Evolutionary conservation across 2,113 vertebrate genomes (phyloP).

Genomic region (Puffinus mauretanicus): DNA sequence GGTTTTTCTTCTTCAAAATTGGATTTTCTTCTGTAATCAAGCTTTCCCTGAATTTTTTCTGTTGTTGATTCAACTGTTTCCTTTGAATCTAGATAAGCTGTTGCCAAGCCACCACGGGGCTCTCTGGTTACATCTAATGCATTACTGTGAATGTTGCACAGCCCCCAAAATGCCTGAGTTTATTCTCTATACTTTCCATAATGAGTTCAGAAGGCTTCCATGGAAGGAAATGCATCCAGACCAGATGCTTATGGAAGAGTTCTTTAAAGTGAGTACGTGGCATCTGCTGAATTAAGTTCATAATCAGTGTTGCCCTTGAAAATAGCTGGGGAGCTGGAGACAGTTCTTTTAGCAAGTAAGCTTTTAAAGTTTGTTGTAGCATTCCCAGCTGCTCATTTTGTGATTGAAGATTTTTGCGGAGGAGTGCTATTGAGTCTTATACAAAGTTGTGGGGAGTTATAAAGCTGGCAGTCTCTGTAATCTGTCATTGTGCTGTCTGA

Average conservation of each 20-base stretch:
- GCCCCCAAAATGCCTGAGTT: slow-evolving; percentile 90
- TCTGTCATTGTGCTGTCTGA: neutral
- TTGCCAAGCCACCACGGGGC: slow-evolving; percentile 85
- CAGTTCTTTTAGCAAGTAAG: neutral
- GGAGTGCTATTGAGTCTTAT: neutral
- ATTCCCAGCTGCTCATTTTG: neutral
- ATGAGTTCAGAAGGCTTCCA: slow-evolving; percentile 80
- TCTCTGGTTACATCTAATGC: slow-evolving; percentile 88
- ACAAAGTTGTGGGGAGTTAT: neutral
- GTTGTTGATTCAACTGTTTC: neutral
- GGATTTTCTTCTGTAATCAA: neutral
- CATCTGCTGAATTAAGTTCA: neutral
- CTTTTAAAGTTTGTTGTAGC: neutral
- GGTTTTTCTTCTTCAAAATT: neutral
- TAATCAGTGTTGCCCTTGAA: neutral
- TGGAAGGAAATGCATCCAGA: slow-evolving; percentile 93
- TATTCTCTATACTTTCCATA: slow-evolving; percentile 90
- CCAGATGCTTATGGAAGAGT: slow-evolving; percentile 90
- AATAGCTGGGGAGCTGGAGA: neutral
- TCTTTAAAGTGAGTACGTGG: slow-evolving; percentile 84
- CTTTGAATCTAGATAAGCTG: slow-evolving; percentile 80
- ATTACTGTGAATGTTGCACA: slow-evolving; percentile 90
- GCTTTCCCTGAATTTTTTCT: neutral
- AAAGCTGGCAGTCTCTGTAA: neutral
- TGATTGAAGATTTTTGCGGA: neutral